phyloP scores from a whole-genome alignment of 2,797 vertebrate genomes.

The Sylvia borin region DNA sequence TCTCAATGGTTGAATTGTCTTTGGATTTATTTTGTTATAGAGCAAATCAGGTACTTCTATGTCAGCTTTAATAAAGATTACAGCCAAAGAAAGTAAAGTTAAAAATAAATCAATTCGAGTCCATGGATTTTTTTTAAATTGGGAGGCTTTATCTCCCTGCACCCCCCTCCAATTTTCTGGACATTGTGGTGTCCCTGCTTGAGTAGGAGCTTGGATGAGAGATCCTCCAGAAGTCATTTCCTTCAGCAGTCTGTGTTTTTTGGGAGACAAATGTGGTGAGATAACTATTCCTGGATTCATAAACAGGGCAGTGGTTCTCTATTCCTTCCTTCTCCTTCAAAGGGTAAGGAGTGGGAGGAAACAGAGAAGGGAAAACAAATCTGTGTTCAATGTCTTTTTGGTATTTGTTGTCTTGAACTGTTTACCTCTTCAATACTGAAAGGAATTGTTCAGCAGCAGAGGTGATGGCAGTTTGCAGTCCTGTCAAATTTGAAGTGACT shows the following conservation, averaged over 20 bases:
- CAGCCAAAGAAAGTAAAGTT: not conserved
- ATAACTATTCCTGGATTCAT: not conserved
- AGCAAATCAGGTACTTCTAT: not conserved
- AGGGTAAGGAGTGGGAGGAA: accelerated
- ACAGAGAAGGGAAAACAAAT: not conserved
- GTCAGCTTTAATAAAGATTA: not conserved
- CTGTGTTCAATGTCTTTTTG: not conserved
- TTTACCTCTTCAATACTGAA: not conserved
- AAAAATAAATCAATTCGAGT: not conserved
- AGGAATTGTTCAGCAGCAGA: not conserved
- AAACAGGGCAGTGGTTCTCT: not conserved
- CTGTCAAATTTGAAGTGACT: not conserved
- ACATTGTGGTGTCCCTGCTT: not conserved
- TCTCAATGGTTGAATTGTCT: not conserved
- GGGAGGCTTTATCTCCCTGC: accelerated
- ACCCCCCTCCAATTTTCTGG: accelerated
- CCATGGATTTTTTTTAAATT: not conserved
- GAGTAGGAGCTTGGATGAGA: not conserved
- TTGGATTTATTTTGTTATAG: not conserved
- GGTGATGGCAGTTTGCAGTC: not conserved
- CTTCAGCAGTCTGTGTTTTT: not conserved
- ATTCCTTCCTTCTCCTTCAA: not conserved
- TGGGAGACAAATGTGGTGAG: not conserved
- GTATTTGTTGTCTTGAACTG: not conserved
- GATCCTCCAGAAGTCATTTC: not conserved